Evolutionary conservation across 2,797 vertebrate genomes (phyloP).

Genomic region (Zalophus californianus): DNA sequence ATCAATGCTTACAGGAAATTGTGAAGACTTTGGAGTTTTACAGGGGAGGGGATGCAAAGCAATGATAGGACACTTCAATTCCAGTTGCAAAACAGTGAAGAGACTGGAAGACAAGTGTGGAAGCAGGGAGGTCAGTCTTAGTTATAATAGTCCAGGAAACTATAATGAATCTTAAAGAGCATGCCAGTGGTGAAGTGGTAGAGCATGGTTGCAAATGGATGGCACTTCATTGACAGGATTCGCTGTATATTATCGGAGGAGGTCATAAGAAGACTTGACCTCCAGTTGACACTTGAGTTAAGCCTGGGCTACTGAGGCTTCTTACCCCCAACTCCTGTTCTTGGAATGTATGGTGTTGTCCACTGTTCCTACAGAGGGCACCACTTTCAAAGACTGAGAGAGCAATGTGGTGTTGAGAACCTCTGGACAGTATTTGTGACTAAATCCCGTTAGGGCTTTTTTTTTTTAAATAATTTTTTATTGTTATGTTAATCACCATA

Average conservation of each 20-base stretch:
- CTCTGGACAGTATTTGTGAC: background rate
- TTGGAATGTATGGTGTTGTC: background rate
- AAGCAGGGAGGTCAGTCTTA: background rate
- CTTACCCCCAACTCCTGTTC: background rate
- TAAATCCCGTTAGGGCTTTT: background rate
- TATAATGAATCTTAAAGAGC: background rate
- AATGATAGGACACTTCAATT: background rate
- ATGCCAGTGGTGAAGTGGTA: accelerated
- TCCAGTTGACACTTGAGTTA: background rate
- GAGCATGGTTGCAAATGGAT: accelerated
- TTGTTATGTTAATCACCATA: too few relatives aligned
- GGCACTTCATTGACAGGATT: background rate
- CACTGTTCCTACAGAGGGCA: background rate
- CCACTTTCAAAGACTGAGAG: background rate
- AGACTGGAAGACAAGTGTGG: background rate
- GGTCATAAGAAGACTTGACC: background rate
- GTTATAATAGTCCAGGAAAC: background rate
- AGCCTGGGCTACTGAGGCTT: background rate
- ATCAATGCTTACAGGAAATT: background rate
- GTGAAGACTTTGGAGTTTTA: background rate
- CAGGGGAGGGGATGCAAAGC: accelerated
- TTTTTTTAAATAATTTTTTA: too few relatives aligned
- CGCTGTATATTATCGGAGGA: background rate
- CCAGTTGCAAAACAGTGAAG: background rate
- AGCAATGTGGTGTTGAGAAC: background rate